Evolutionary conservation across 2,888 invertebrate genomes (phyloP).

Genomic region (Noctua janthe): DNA sequence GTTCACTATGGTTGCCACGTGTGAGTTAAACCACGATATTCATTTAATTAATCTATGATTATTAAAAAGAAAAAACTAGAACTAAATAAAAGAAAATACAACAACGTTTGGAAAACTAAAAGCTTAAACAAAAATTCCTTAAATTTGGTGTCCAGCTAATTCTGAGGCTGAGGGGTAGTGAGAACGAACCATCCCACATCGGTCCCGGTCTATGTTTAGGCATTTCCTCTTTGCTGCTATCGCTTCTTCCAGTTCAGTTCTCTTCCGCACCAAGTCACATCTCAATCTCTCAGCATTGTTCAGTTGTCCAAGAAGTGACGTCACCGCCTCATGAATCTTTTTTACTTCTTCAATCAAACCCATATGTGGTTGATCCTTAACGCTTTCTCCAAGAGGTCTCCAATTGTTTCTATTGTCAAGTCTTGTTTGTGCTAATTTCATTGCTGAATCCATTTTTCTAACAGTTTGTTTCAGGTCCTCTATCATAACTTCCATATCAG

Average conservation of each 20-base stretch:
- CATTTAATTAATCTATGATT: too few species aligned
- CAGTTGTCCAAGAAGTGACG: conserved; percentile 92
- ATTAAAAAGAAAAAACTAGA: too few species aligned
- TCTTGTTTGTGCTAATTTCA: conserved; percentile 97
- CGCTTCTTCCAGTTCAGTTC: conserved; percentile 92
- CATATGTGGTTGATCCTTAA: conserved; percentile 95
- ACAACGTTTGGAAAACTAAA: neutral
- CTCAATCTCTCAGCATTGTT: conserved; percentile 91
- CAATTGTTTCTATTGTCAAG: conserved; percentile 93
- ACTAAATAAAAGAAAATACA: neutral
- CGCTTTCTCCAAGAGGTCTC: conserved; percentile 95
- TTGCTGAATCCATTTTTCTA: conserved; percentile 94
- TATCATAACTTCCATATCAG: conserved; percentile 94
- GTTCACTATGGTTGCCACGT: too few species aligned
- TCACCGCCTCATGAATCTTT: conserved; percentile 92
- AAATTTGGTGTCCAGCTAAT: conserved; percentile 89
- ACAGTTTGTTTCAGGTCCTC: conserved; percentile 92
- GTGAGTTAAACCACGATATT: too few species aligned
- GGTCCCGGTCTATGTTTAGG: conserved; percentile 92
- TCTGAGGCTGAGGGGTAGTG: conserved; percentile 93
- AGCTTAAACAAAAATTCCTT: neutral
- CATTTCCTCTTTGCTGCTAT: conserved; percentile 93
- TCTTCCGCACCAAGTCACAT: conserved; percentile 88
- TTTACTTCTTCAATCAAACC: conserved; percentile 94
- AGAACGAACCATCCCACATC: conserved; percentile 92